Evolutionary conservation across 37 sponge, comb jelly and placozoan genomes (phyloP), one percentile per base, ranked within the genome.

Genomic region (Sycon ciliatum): DNA sequence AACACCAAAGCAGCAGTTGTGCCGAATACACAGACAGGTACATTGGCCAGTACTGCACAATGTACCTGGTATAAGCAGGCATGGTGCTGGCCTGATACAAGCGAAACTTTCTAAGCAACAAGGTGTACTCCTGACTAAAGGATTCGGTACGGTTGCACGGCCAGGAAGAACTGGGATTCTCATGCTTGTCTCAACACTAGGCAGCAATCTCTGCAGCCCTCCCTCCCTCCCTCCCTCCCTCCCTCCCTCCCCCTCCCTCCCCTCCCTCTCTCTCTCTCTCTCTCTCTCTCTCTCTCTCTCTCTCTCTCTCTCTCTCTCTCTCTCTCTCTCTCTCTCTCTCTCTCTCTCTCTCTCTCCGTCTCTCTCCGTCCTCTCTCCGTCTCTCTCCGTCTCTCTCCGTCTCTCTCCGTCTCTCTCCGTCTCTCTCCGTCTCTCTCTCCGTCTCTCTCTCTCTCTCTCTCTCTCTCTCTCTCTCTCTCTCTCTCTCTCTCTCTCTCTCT

Each of bases 381-480:
- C 22, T 20, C 22, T 58, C 62, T 28, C 62, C 23, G 27, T 28
- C 24, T 28, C 62, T 28, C 22, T 16, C 24, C 62, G 27, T 16
- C 22, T 16, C 62, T 58, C 24, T 20, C 62, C 24, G n/a, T n/a
- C 62, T 20, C 62, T 28, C 24, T 58, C 62, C 62, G 27, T 58
- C 30, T 39, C n/a, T 42, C 71, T 4, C 38, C 38, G 4, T 16
- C 52, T 24, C 23, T 42, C 71, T 54, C 24, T 24, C 42, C 32
- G 54, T 42, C 46, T 30, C 4, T 16, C 31, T 4, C 20, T 18
- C 5, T 11, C 52, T 13, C 18, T 38, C 49, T 4, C 67, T 65
- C 36, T 32, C 36, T 32, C 36, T 32, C n/a, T 70, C 53, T 18
- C 46, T 70, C 71, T 53, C 54, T 18, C 71, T 53, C 71, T 70